Conservation (phyloP, 2,797 vertebrate species). For the Coracias cyanogaster region DNA sequence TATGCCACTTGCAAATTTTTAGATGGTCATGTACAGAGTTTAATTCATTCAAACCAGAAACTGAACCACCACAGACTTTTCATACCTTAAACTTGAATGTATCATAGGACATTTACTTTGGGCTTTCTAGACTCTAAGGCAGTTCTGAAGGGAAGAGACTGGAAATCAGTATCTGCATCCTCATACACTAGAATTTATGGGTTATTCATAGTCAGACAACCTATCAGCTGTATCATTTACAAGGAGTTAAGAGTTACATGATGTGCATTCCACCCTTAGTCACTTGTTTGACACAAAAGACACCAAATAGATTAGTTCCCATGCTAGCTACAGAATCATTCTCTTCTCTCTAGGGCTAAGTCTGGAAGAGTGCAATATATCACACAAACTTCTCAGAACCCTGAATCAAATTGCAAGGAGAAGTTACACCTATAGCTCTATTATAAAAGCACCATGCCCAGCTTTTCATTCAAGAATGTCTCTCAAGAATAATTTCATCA, state of each 20-base stretch:
- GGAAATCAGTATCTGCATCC: neutral
- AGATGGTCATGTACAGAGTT: neutral
- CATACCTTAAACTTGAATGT: neutral
- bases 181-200: neutral
- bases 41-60: neutral
- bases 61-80: neutral
- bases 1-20: neutral
- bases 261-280: neutral
- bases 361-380: too few relatives aligned
- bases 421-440: too few relatives aligned
- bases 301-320: neutral
- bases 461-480: too few relatives aligned
- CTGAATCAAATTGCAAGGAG: too few relatives aligned
- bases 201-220: neutral
- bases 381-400: too few relatives aligned
- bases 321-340: neutral
- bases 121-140: neutral
- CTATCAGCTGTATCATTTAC: neutral
- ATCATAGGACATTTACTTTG: neutral
- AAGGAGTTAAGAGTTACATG: neutral
- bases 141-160: neutral
- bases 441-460: too few relatives aligned
- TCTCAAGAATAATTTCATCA: too few relatives aligned
- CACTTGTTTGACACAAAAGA: neutral
- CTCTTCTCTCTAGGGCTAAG: too few relatives aligned